Evolutionary conservation across 2,113 vertebrate genomes (phyloP).

Genomic region (Morone saxatilis): DNA sequence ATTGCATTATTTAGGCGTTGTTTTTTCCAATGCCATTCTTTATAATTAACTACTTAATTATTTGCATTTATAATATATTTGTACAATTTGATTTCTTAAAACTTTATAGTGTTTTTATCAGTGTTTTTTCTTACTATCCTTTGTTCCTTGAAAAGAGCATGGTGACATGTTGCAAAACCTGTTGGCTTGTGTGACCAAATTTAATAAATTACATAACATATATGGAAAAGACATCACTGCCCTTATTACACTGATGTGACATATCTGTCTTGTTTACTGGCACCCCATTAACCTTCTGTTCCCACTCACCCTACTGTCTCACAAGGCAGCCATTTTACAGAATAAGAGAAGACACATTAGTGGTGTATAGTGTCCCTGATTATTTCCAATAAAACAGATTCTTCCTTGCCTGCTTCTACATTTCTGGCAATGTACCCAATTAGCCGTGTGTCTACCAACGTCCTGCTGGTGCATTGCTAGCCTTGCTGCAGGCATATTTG

Average conservation of each 20-base stretch:
- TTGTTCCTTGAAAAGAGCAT: conserved; percentile 7
- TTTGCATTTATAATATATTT: background rate
- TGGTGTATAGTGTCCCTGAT: conserved; percentile 42
- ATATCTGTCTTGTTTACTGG: conserved; percentile 54
- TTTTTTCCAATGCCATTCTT: background rate
- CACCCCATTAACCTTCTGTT: conserved; percentile 62
- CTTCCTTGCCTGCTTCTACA: conserved; percentile 39
- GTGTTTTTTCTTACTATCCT: background rate
- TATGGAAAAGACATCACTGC: conserved; percentile 12
- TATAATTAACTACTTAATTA: background rate
- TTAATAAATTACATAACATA: conserved; percentile 19
- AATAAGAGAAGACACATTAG: conserved; percentile 63
- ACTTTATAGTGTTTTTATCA: background rate
- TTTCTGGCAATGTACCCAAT: conserved; percentile 83
- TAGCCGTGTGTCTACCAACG: conserved; percentile 61
- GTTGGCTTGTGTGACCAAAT: conserved; percentile 1
- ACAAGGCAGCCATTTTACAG: conserved; percentile 47
- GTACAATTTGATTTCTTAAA: background rate
- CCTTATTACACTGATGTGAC: conserved; percentile 34
- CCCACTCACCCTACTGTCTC: conserved; percentile 34
- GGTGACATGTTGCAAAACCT: background rate
- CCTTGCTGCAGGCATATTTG: conserved; percentile 39
- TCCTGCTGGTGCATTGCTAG: conserved; percentile 46
- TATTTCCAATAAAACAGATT: conserved; percentile 57
- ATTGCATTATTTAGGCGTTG: background rate